Percentiles rank a stretch among this genome's conserved stretches.
These are phyloP conservation scores for Emydoidea blandingii DNA, from an alignment of 2,797 vertebrate genomes.

Conservation along the genomic window DNA sequence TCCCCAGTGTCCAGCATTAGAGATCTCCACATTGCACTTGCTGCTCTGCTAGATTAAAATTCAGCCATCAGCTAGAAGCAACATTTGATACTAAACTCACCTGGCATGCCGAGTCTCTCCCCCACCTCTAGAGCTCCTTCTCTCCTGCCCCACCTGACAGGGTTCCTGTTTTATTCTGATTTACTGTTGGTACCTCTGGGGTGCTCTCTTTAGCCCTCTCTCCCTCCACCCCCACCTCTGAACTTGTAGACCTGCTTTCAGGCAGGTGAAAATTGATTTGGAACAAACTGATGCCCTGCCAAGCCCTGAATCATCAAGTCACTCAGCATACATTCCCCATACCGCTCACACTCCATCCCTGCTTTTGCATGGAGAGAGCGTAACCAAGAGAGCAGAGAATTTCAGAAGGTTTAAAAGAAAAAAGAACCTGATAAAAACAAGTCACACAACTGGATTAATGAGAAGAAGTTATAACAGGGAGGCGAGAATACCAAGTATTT, in stretches of 20 bases:
- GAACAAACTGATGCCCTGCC: constrained; percentile 55
- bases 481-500: background rate
- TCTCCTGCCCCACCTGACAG: rapidly evolving
- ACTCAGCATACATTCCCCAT: background rate
- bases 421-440: background rate
- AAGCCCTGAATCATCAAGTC: constrained; percentile 50
- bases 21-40: background rate
- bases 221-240: background rate
- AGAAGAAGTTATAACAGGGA: background rate
- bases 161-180: background rate
- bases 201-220: too few species aligned
- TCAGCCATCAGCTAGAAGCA: background rate
- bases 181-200: background rate
- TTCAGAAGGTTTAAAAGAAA: background rate
- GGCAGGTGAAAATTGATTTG: constrained; percentile 68
- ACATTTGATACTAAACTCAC: background rate
- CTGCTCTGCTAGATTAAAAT: background rate
- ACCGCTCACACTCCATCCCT: background rate
- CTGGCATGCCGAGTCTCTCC: background rate
- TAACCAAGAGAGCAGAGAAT: background rate
- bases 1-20: background rate
- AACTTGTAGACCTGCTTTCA: background rate
- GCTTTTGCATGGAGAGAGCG: rapidly evolving
- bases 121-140: background rate
- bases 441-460: rapidly evolving